phyloP scores from a whole-genome alignment of 2,797 vertebrate species.

The Propithecus perrieri region DNA sequence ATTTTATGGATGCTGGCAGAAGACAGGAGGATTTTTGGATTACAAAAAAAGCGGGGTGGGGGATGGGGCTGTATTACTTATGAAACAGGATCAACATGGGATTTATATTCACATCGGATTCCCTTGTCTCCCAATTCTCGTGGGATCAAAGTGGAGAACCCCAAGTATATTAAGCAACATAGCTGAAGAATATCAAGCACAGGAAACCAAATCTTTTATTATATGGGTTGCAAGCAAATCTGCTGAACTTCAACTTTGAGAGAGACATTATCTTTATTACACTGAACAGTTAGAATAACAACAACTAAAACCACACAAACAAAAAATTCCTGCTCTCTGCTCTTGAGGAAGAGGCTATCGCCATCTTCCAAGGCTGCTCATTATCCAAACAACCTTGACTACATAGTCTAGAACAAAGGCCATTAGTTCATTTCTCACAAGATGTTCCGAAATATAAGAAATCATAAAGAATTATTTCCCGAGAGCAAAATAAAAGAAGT shows the following conservation, averaged over 20 bases:
- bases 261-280: neutral
- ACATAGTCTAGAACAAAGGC: neutral
- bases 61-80: neutral
- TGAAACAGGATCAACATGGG: neutral
- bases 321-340: neutral
- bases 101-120: neutral
- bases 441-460: neutral
- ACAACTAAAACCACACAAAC: neutral
- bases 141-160: neutral
- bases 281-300: neutral
- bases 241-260: neutral
- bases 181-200: neutral
- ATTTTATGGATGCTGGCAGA: neutral
- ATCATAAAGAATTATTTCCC: neutral
- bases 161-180: neutral
- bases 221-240: neutral
- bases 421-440: neutral
- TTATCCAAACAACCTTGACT: neutral
- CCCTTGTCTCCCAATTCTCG: neutral
- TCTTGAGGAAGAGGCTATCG: neutral
- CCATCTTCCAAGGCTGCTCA: neutral
- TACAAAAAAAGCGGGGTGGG: neutral
- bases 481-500: neutral
- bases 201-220: neutral
- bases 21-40: neutral